A percentile compares a stretch with the other conserved stretches of the same genome.
These are phyloP conservation scores for Anhinga rufa DNA, from an alignment of 2,113 vertebrate genomes.

Conservation along the genomic window DNA sequence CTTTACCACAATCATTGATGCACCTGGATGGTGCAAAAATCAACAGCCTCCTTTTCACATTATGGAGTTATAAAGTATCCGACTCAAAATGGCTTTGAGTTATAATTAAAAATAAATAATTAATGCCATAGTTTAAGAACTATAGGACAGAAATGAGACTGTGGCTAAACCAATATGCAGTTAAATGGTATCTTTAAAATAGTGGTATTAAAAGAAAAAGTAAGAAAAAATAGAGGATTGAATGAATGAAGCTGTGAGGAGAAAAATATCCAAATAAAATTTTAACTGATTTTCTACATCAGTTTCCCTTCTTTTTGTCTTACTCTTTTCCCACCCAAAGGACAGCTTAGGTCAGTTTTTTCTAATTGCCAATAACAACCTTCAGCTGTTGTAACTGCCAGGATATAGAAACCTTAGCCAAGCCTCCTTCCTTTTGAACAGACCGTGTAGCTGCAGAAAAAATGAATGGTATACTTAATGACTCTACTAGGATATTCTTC, in stretches of 20 bases:
- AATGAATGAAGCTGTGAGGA: not conserved
- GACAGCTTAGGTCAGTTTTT: not conserved
- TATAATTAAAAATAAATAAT: not conserved
- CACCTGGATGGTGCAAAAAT: not conserved
- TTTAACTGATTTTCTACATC: not conserved
- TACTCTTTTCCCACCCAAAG: not conserved
- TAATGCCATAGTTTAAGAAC: not conserved
- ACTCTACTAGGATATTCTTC: not conserved
- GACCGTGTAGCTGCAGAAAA: not conserved
- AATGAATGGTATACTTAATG: not conserved
- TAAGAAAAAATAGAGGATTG: not conserved
- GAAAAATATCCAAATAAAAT: not conserved
- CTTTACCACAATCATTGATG: not conserved
- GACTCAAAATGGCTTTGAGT: not conserved
- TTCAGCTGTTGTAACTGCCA: not conserved
- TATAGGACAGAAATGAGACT: not conserved
- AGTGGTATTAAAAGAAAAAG: not conserved
- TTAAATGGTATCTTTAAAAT: not conserved
- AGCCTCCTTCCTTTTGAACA: not conserved
- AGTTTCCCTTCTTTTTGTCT: not conserved
- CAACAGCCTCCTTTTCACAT: not conserved
- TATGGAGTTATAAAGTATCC: not conserved
- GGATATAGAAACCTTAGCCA: not conserved
- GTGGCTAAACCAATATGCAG: not conserved
- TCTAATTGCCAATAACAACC: not conserved